Evolutionary conservation across 2,888 invertebrate species (phyloP).

Genomic region (Sesia bembeciformis): DNA sequence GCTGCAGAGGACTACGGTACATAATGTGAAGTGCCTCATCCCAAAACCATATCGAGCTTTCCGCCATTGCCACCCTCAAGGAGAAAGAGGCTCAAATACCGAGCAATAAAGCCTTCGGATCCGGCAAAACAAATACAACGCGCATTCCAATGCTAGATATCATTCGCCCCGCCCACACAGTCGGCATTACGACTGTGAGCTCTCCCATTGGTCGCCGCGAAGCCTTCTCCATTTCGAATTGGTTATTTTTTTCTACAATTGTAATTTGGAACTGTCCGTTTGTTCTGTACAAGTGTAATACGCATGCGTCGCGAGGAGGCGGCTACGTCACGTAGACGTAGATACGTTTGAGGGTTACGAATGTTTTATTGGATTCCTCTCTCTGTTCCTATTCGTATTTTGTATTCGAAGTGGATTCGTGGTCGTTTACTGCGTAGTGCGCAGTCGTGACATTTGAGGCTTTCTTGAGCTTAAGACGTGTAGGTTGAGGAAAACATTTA

Average conservation of each 20-base stretch:
- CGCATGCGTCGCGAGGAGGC: conserved; percentile 62
- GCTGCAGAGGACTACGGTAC: conserved; percentile 43
- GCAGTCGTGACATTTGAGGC: conserved; percentile 36
- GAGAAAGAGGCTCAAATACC: conserved; percentile 69
- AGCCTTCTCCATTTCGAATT: conserved; percentile 72
- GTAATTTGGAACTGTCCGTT: conserved; percentile 69
- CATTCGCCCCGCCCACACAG: conserved; percentile 72
- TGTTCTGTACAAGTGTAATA: conserved; percentile 51
- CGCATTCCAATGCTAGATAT: conserved; percentile 75
- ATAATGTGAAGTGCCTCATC: conserved; percentile 61
- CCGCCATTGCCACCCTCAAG: conserved; percentile 59
- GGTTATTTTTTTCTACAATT: conserved; percentile 73
- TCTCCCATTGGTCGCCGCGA: conserved; percentile 67
- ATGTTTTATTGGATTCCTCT: conserved; percentile 70
- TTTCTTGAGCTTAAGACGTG: not conserved
- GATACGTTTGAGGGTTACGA: conserved; percentile 59
- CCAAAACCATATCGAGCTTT: conserved; percentile 63
- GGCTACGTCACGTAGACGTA: conserved; percentile 69
- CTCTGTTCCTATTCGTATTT: conserved; percentile 65
- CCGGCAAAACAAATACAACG: conserved; percentile 72
- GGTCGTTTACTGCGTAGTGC: conserved; percentile 36
- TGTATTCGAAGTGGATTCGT: conserved; percentile 55
- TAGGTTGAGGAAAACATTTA: too few species aligned
- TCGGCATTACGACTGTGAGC: conserved; percentile 72
- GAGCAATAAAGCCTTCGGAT: conserved; percentile 69